phyloP scores from a whole-genome alignment of 2,797 vertebrate species.

The Lateolabrax maculatus region DNA sequence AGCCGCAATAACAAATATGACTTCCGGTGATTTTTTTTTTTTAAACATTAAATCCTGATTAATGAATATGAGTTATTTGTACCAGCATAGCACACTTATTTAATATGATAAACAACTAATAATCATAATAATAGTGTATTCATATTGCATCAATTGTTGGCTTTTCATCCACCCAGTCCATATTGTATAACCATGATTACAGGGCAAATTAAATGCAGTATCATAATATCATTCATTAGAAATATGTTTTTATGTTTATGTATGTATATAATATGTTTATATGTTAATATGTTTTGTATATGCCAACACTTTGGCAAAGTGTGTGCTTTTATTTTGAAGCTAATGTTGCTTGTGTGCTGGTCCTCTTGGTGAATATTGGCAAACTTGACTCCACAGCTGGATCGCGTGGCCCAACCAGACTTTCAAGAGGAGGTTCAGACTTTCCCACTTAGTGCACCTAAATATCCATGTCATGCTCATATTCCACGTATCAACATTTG shows the following conservation, averaged over 20 bases:
- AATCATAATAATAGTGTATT: not conserved
- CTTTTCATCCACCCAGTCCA: not conserved
- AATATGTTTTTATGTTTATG: too few relatives aligned
- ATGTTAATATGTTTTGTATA: too few relatives aligned
- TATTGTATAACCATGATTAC: not conserved
- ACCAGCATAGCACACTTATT: not conserved
- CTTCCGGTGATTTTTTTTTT: conserved; percentile 12
- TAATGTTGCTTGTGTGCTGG: not conserved
- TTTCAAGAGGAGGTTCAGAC: conserved; percentile 54
- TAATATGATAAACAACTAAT: not conserved
- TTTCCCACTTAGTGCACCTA: conserved; percentile 4
- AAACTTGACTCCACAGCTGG: conserved; percentile 58
- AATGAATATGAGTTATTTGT: not conserved
- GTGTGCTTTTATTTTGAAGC: conserved; percentile 65
- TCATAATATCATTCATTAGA: not conserved
- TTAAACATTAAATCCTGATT: conserved; percentile 33
- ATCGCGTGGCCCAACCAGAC: conserved; percentile 73
- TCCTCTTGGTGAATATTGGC: not conserved
- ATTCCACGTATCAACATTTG: not conserved
- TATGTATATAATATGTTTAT: too few relatives aligned
- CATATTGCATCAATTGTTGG: not conserved
- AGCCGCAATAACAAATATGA: fast-evolving
- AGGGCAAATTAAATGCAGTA: not conserved
- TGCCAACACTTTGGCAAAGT: not conserved
- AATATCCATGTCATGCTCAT: conserved; percentile 7